phyloP scores from a whole-genome alignment of 2,888 invertebrate species.

The Xylocampa areola region DNA sequence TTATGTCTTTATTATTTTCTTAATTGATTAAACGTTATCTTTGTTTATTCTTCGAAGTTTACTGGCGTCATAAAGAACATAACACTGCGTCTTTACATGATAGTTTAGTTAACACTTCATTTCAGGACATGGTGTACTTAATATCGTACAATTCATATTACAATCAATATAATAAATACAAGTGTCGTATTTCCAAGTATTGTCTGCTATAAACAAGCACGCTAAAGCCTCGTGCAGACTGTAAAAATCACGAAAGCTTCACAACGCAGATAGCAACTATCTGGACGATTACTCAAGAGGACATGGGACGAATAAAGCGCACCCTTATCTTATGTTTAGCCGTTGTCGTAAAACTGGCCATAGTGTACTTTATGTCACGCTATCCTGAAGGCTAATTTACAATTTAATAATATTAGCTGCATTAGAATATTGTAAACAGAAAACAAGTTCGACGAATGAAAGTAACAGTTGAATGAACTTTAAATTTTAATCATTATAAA shows the following conservation, averaged over 20 bases:
- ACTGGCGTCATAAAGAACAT: neutral
- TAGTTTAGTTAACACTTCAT: too few relatives aligned
- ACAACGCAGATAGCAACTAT: slow-evolving; percentile 77
- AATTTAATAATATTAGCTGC: slow-evolving; percentile 58
- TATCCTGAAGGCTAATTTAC: slow-evolving; percentile 58
- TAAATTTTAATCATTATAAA: slow-evolving; percentile 46
- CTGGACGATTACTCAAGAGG: slow-evolving; percentile 78
- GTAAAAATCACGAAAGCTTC: slow-evolving; percentile 78
- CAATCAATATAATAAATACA: slow-evolving; percentile 52
- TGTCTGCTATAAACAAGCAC: slow-evolving; percentile 62
- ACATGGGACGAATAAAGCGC: slow-evolving; percentile 74
- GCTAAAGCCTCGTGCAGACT: slow-evolving; percentile 57
- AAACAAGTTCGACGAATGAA: slow-evolving; percentile 40
- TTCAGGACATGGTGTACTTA: slow-evolving; percentile 13
- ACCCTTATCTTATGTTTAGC: slow-evolving; percentile 69
- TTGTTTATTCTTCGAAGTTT: neutral
- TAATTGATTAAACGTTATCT: neutral
- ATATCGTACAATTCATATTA: slow-evolving; percentile 41
- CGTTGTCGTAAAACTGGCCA: slow-evolving; percentile 63
- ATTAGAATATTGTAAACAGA: slow-evolving; percentile 44
- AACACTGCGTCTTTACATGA: too few relatives aligned
- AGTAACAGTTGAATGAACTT: slow-evolving; percentile 49
- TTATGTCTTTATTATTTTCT: neutral
- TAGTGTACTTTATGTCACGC: slow-evolving; percentile 63
- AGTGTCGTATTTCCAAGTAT: slow-evolving; percentile 52